phyloP scores from a whole-genome alignment of 2,888 invertebrate genomes.

The Adelphocoris suturalis region DNA sequence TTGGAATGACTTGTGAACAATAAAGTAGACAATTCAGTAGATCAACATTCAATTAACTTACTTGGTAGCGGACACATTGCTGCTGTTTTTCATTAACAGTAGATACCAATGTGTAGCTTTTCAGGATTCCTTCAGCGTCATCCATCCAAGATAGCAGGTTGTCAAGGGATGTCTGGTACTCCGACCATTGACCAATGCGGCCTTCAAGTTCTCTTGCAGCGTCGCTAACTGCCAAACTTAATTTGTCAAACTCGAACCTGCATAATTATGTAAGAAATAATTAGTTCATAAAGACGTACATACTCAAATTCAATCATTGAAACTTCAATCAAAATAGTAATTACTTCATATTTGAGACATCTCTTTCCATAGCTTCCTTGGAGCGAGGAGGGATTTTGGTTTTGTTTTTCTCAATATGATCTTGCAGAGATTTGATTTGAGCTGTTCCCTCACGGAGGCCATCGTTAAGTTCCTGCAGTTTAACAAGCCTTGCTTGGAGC shows the following conservation, averaged over 20 bases:
- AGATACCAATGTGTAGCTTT: constrained; percentile 90
- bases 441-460: constrained; percentile 87
- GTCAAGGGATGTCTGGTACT: constrained; percentile 92
- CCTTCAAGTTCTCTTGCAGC: constrained; percentile 89
- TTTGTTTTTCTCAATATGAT: constrained; percentile 86
- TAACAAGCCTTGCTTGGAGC: constrained; percentile 89
- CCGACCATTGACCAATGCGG: constrained; percentile 87
- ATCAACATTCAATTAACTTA: constrained; percentile 78
- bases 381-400: constrained; percentile 88
- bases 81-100: constrained; percentile 94
- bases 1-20: no score
- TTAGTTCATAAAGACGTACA: background rate
- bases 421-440: constrained; percentile 87
- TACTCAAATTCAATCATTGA: background rate
- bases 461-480: constrained; percentile 89
- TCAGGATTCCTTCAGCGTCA: constrained; percentile 91
- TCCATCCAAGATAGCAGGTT: constrained; percentile 90
- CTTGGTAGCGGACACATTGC: constrained; percentile 94
- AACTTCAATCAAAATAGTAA: background rate
- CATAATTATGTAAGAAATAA: constrained; percentile 31
- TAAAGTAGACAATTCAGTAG: no score
- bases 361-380: constrained; percentile 91
- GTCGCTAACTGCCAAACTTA: constrained; percentile 87
- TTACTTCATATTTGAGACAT: constrained; percentile 86
- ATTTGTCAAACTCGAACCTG: constrained; percentile 91